These are phyloP conservation scores for Tenebrio molitor DNA, from an alignment of 1,140 invertebrate species.

Conservation along the genomic window DNA sequence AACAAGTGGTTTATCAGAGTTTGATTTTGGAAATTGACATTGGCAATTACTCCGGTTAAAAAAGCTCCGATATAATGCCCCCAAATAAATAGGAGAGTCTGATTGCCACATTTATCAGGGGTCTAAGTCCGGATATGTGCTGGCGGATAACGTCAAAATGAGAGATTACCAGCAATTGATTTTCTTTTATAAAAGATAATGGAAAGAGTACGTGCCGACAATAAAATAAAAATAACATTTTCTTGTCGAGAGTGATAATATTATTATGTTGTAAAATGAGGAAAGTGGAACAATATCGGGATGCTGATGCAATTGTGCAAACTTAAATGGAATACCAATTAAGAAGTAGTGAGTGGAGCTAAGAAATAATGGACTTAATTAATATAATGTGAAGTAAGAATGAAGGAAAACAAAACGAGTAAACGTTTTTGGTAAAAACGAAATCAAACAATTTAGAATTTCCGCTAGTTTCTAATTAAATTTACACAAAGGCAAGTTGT, in stretches of 20 bases:
- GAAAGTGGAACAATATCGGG: not conserved
- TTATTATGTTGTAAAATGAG: no score
- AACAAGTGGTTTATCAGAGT: not conserved
- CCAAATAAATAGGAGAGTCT: constrained; percentile 47
- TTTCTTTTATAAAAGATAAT: constrained; percentile 50
- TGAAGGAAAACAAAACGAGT: not conserved
- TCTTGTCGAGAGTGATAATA: constrained; percentile 18
- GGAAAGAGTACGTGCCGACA: constrained; percentile 41
- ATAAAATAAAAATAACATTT: constrained; percentile 37
- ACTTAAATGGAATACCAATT: constrained; percentile 27
- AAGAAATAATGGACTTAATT: constrained; percentile 16
- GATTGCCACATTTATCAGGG: constrained; percentile 50
- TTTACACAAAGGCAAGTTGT: constrained; percentile 17
- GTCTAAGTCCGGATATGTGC: constrained; percentile 48
- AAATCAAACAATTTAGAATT: constrained; percentile 9
- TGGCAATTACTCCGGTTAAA: constrained; percentile 7
- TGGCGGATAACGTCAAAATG: constrained; percentile 49
- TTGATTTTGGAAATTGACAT: not conserved
- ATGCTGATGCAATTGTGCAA: not conserved
- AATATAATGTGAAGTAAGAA: not conserved
- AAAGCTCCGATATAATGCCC: constrained; percentile 11
- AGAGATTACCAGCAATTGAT: constrained; percentile 50
- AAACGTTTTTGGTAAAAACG: not conserved
- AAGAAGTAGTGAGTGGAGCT: constrained; percentile 15
- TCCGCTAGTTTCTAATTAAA: constrained; percentile 19